Evolutionary conservation across 2,797 vertebrate genomes (phyloP), one percentile per base, ranked within the genome.

Genomic region (Phrynocephalus guinanensis): DNA sequence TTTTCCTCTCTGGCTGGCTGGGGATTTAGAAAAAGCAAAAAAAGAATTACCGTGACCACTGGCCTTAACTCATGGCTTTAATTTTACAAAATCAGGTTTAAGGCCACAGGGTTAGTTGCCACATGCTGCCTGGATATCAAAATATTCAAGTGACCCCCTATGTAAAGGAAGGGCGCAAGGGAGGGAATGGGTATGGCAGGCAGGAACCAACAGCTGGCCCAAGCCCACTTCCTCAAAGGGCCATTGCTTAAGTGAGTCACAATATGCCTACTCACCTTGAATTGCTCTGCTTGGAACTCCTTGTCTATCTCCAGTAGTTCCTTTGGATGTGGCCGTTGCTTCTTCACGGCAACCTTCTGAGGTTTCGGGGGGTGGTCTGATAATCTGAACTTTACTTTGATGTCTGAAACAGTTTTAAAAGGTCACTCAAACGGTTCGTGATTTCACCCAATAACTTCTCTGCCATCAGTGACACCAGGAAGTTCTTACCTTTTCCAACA

Each of bases 191-290:
- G 52, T 6, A 44, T 7, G 38, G 38, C 38, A 44, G 38, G 38
- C 38, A 44, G 38, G 38, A 38, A 38, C 38, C 38, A 38, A n/a
- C 63, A 85, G 20, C 28, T 38, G 52, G 38, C 18, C n/a, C 71
- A 50, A 83, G 71, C 52, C 52, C 66, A 78, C 6, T 8, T 70
- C 24, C 6, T 10, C 8, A 3, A 28, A 28, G 24, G 67, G 28
- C 26, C n/a, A 1, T 15, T 11, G 7, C 30, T 24, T 33, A 56
- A 26, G 20, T 33, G 26, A 30, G 48, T 1, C 1, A 3, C 5
- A 56, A 30, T n/a, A 33, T 26, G 72, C 11, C 5, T 26, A 60
- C 81, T 1, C 50, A 92, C 87, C 80, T 90, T 91, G 33, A 89
- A 76, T n/a, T 89, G 89, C 10, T 73, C 75, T 0, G 26, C 88